A percentile compares a stretch with the other conserved stretches of the same genome.
Evolutionary conservation across 1,140 invertebrate genomes (phyloP).

Genomic region (Bombus terrestris): DNA sequence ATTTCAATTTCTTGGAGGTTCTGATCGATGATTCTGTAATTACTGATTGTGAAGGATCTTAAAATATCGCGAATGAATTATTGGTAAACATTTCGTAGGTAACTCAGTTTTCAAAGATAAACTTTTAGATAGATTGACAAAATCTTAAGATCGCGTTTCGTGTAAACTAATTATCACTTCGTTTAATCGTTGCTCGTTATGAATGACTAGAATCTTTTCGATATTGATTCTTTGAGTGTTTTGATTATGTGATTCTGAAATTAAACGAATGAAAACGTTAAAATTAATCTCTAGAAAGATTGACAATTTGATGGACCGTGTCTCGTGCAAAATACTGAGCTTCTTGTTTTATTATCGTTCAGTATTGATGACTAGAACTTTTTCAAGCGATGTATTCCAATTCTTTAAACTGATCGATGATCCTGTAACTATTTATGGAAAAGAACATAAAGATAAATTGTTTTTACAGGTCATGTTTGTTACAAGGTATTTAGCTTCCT

Average conservation of each 20-base stretch:
- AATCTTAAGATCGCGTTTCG: too few relatives aligned
- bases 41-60: too few relatives aligned
- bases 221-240: background rate
- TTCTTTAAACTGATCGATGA: too few relatives aligned
- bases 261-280: background rate
- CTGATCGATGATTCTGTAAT: background rate
- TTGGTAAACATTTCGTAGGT: too few relatives aligned
- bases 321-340: background rate
- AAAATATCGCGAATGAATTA: too few relatives aligned
- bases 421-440: background rate
- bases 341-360: background rate
- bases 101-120: too few relatives aligned
- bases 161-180: too few relatives aligned
- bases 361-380: background rate
- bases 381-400: too few relatives aligned
- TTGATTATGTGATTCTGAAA: background rate
- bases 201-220: too few relatives aligned
- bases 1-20: background rate
- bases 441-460: background rate
- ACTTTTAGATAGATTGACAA: too few relatives aligned
- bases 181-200: too few relatives aligned
- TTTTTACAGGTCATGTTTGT: background rate
- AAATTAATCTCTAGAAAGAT: background rate
- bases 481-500: background rate
- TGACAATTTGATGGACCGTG: background rate